Conservation (phyloP, 37 sponge, comb jelly and placozoan species). For the Corticium candelabrum region DNA sequence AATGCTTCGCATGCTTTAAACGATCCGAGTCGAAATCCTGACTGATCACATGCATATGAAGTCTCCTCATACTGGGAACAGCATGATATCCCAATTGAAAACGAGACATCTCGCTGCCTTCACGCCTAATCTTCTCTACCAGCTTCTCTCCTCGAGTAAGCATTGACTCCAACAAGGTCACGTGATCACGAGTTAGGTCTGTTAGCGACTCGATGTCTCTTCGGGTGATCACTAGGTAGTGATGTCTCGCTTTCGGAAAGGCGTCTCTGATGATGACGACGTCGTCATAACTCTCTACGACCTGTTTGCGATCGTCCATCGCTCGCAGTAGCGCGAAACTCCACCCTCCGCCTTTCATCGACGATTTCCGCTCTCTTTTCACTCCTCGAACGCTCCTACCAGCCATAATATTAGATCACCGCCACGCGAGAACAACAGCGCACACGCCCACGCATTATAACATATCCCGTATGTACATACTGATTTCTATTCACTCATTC, state of each 20-base stretch:
- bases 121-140: background rate
- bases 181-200: conserved; percentile 27
- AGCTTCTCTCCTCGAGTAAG: conserved; percentile 20
- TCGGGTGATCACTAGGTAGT: conserved; percentile 53
- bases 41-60: conserved; percentile 83
- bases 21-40: conserved; percentile 68
- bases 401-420: no score
- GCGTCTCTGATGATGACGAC: conserved; percentile 61
- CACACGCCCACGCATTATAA: no score
- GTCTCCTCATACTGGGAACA: conserved; percentile 63
- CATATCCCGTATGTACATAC: no score
- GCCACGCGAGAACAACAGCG: no score
- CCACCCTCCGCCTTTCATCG: conserved; percentile 19
- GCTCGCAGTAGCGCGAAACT: conserved; percentile 30
- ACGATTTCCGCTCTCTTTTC: no score
- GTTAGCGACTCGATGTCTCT: conserved; percentile 33
- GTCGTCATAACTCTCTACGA: conserved; percentile 47
- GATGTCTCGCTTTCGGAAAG: conserved; percentile 76
- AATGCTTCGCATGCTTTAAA: conserved; percentile 79
- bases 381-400: no score
- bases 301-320: conserved; percentile 54
- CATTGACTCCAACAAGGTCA: conserved; percentile 55
- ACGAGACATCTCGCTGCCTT: background rate
- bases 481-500: no score
- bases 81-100: conserved; percentile 72